Conservation (phyloP, 2,113 vertebrate species). For the Seriola aureovittata region DNA sequence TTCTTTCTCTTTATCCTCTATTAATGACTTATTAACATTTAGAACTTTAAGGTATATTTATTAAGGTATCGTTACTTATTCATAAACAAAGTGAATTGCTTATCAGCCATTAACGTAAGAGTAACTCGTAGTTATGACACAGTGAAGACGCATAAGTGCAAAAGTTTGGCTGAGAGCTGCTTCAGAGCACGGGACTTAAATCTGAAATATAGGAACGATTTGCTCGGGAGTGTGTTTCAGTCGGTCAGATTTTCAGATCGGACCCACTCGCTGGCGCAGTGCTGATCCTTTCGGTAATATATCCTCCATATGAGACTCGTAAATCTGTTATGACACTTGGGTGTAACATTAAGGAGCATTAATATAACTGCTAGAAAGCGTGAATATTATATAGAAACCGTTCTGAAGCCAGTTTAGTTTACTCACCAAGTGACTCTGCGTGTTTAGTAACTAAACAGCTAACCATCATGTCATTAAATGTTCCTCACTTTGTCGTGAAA, state of each 20-base stretch:
- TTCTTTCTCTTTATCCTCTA: too few species aligned
- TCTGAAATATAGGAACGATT: background rate
- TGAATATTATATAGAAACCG: background rate
- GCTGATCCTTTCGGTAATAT: conserved; percentile 39
- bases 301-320: background rate
- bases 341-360: background rate
- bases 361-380: fast-evolving
- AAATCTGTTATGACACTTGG: background rate
- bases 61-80: too few species aligned
- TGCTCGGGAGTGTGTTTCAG: background rate
- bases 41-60: too few species aligned
- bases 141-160: too few species aligned
- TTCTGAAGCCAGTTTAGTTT: background rate
- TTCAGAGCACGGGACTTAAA: background rate
- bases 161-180: too few species aligned
- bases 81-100: too few species aligned
- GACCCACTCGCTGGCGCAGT: conserved; percentile 3
- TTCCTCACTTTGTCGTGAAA: background rate
- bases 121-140: too few species aligned
- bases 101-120: too few species aligned
- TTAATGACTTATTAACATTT: too few species aligned
- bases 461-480: background rate
- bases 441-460: background rate
- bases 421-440: background rate
- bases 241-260: conserved; percentile 32